Evolutionary conservation across 2,113 vertebrate species (phyloP).

Genomic region (Eurystomus gularis): DNA sequence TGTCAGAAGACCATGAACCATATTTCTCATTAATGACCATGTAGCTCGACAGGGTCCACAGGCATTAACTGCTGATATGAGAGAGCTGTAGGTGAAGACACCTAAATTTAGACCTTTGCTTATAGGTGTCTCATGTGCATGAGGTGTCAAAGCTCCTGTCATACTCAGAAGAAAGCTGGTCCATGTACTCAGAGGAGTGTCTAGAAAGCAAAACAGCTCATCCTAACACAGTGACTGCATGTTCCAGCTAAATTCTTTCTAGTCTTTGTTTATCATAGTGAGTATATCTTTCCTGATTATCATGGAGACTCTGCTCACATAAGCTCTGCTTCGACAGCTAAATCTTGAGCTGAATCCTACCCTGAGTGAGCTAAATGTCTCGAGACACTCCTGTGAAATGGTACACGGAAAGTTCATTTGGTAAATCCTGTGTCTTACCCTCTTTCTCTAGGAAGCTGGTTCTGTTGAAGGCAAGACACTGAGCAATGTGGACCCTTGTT

Average conservation of each 20-base stretch:
- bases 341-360: neutral
- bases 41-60: neutral
- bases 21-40: neutral
- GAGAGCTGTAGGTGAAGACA: neutral
- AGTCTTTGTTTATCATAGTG: accelerated
- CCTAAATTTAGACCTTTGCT: neutral
- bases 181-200: neutral
- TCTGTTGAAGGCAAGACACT: neutral
- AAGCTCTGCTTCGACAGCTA: neutral
- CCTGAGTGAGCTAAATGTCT: neutral
- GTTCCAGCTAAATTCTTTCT: neutral
- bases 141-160: neutral
- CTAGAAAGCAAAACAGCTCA: neutral
- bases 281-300: neutral
- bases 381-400: neutral
- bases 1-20: neutral
- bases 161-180: neutral
- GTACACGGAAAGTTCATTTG: neutral
- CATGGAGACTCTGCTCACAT: neutral
- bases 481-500: neutral
- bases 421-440: neutral
- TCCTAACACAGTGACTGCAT: neutral
- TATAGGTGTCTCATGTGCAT: accelerated
- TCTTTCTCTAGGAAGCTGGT: neutral
- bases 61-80: neutral